These are phyloP conservation scores for Protonemura montana DNA, from an alignment of 2,888 invertebrate species.

Conservation along the genomic window DNA sequence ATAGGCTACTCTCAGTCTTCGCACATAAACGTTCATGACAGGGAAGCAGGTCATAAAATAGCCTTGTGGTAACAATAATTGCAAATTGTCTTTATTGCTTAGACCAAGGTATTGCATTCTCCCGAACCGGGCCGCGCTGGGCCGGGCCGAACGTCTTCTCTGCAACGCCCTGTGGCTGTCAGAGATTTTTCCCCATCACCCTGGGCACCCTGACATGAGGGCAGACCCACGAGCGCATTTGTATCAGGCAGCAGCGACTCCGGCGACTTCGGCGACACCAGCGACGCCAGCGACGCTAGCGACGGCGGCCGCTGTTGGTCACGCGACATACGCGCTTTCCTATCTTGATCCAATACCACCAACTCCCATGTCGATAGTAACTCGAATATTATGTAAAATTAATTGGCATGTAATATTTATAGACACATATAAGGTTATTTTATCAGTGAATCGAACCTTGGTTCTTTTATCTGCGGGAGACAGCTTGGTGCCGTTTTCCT, in stretches of 20 bases:
- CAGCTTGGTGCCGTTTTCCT: slow-evolving; percentile 17
- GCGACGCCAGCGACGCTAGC: not conserved
- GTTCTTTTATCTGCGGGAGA: slow-evolving; percentile 23
- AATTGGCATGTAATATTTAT: not conserved
- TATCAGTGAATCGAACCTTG: not conserved
- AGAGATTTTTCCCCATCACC: too few relatives aligned
- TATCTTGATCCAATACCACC: not conserved
- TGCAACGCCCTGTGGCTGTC: too few relatives aligned
- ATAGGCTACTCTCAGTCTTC: too few relatives aligned
- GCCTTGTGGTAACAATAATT: too few relatives aligned
- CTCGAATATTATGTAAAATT: not conserved
- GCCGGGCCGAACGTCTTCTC: too few relatives aligned
- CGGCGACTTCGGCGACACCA: not conserved
- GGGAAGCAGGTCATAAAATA: too few relatives aligned
- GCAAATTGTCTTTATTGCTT: too few relatives aligned
- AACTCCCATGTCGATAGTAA: not conserved
- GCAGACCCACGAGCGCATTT: too few relatives aligned
- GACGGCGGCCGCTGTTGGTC: not conserved
- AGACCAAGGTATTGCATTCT: too few relatives aligned
- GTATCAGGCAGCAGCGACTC: not conserved
- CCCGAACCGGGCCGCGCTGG: too few relatives aligned
- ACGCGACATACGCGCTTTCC: not conserved
- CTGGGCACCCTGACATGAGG: too few relatives aligned
- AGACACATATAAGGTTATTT: not conserved
- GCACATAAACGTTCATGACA: too few relatives aligned